phyloP scores from a whole-genome alignment of 2,888 invertebrate species.

The Mylabris sibirica region DNA sequence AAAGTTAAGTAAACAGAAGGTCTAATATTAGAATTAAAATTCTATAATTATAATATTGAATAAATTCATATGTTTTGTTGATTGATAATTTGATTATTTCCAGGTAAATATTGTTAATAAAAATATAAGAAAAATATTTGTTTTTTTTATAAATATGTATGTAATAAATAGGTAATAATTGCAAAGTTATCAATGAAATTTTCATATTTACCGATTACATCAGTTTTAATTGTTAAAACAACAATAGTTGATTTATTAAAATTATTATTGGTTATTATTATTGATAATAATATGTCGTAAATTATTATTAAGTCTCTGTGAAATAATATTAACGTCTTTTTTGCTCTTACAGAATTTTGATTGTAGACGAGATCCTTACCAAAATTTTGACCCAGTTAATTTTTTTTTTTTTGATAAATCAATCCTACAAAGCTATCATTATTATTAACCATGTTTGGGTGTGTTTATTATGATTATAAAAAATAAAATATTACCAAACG shows the following conservation, averaged over 20 bases:
- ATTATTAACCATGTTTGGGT: constrained; percentile 24
- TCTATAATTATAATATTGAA: background rate
- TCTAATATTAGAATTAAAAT: too few relatives aligned
- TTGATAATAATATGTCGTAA: background rate
- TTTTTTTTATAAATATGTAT: too few relatives aligned
- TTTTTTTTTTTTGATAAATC: constrained; percentile 30
- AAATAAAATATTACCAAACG: constrained; percentile 28
- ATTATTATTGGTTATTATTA: background rate
- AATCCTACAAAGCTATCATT: constrained; percentile 28
- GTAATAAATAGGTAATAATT: background rate
- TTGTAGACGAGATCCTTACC: background rate
- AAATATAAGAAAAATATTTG: background rate
- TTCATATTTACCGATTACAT: background rate
- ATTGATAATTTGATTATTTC: background rate
- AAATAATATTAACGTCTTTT: background rate
- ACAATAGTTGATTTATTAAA: background rate
- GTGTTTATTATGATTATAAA: constrained; percentile 21
- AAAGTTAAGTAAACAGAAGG: too few relatives aligned
- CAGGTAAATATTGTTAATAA: background rate
- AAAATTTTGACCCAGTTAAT: constrained; percentile 30
- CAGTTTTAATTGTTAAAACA: background rate
- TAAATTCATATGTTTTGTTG: background rate
- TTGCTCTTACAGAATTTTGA: background rate
- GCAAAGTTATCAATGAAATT: background rate
- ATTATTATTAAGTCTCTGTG: background rate